These are phyloP conservation scores for Lacanobia oleracea DNA, from an alignment of 2,888 invertebrate genomes.

Conservation along the genomic window DNA sequence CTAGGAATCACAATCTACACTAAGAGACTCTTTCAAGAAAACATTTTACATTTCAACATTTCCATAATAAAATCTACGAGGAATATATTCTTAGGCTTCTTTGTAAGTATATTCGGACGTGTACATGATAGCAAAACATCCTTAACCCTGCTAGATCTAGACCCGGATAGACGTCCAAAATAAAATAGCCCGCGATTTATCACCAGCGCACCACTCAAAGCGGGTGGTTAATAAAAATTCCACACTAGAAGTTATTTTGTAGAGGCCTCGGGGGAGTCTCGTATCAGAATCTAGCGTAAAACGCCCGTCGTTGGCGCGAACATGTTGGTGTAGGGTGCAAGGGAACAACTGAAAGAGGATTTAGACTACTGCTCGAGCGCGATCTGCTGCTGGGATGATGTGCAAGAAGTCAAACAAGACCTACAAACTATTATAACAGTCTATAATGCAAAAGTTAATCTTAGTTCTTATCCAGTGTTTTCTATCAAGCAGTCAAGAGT, in stretches of 20 bases:
- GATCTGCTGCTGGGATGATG: neutral
- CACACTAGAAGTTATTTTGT: slow-evolving; percentile 86
- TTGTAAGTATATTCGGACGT: slow-evolving; percentile 39
- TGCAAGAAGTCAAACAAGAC: too few relatives aligned
- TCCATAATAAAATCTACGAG: slow-evolving; percentile 14
- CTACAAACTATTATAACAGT: neutral
- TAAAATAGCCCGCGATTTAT: slow-evolving; percentile 66
- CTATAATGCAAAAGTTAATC: neutral
- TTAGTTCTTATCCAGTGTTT: neutral
- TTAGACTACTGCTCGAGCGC: neutral
- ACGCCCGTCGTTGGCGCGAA: slow-evolving; percentile 77
- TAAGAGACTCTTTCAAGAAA: slow-evolving; percentile 7
- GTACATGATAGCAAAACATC: slow-evolving; percentile 48
- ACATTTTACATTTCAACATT: slow-evolving; percentile 17
- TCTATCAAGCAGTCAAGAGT: neutral
- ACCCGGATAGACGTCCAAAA: slow-evolving; percentile 59
- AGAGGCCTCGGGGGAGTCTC: slow-evolving; percentile 81
- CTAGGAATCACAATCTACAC: neutral
- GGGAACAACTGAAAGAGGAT: slow-evolving; percentile 44
- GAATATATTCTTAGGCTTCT: slow-evolving; percentile 25
- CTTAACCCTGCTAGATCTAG: slow-evolving; percentile 47
- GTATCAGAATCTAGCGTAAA: slow-evolving; percentile 84
- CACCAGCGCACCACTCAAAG: slow-evolving; percentile 68
- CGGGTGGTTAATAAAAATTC: slow-evolving; percentile 87
- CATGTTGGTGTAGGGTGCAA: slow-evolving; percentile 69